Evolutionary conservation across 2,797 vertebrate species (phyloP).

Genomic region (Avahi laniger): DNA sequence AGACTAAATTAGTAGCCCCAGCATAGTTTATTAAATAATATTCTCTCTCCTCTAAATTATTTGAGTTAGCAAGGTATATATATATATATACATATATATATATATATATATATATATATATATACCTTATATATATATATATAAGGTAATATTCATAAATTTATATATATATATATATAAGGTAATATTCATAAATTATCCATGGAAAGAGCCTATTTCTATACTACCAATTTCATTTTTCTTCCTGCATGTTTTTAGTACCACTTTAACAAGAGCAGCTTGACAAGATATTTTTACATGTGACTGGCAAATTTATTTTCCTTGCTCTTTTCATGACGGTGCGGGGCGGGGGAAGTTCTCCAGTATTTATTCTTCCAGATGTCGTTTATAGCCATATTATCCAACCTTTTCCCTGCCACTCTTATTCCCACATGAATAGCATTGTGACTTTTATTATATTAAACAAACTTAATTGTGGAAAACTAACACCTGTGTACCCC

Average conservation of each 20-base stretch:
- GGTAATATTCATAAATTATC: not conserved
- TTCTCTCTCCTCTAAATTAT: too few relatives aligned
- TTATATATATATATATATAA: too few relatives aligned
- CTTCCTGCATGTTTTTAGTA: not conserved
- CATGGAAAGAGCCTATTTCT: not conserved
- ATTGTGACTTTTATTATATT: not conserved
- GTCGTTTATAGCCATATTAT: not conserved
- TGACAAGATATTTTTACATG: not conserved
- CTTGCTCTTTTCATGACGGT: not conserved
- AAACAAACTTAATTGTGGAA: not conserved
- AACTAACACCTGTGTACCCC: not conserved
- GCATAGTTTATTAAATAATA: too few relatives aligned
- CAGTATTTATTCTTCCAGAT: not conserved
- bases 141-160: too few relatives aligned
- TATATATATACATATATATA: too few relatives aligned
- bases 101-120: too few relatives aligned
- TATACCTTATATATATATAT: too few relatives aligned
- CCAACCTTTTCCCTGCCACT: not conserved
- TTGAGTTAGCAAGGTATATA: too few relatives aligned
- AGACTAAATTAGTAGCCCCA: too few relatives aligned
- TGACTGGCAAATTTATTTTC: not conserved
- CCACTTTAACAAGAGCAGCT: not conserved
- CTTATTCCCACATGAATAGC: not conserved
- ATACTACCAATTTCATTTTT: not conserved
- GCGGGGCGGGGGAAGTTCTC: not conserved